A percentile compares a stretch with the other conserved stretches of the same genome.
Evolutionary conservation across 1,140 invertebrate species (phyloP).

Genomic region (Ceratitis capitata): DNA sequence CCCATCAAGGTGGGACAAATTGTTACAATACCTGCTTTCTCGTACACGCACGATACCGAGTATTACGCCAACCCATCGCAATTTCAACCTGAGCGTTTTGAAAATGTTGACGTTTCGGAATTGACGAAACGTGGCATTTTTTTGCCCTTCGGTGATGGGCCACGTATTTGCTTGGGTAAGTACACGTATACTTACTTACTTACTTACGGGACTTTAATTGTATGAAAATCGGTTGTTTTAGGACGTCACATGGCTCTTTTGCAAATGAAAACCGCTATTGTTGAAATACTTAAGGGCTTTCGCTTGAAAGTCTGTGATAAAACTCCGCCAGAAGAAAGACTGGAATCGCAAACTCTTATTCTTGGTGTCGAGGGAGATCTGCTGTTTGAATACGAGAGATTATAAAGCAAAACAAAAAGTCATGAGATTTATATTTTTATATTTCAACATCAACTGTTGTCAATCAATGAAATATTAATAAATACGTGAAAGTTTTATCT

Average conservation of each 20-base stretch:
- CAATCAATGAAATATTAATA: too few relatives aligned
- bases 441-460: too few relatives aligned
- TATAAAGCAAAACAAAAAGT: background rate
- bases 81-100: slow-evolving; percentile 77
- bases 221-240: too few relatives aligned
- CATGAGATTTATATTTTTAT: too few relatives aligned
- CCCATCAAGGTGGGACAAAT: slow-evolving; percentile 66
- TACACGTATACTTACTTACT: background rate
- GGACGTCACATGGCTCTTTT: background rate
- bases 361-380: slow-evolving; percentile 27
- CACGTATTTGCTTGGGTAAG: slow-evolving; percentile 58
- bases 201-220: background rate
- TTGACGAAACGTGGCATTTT: slow-evolving; percentile 50
- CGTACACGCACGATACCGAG: slow-evolving; percentile 71
- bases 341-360: slow-evolving; percentile 1
- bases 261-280: slow-evolving; percentile 8
- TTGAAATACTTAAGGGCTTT: slow-evolving; percentile 9
- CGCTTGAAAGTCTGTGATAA: background rate
- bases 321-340: background rate
- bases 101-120: slow-evolving; percentile 51
- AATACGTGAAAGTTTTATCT: too few relatives aligned
- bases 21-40: slow-evolving; percentile 69
- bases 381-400: background rate
- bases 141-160: slow-evolving; percentile 60
- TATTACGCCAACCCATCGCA: slow-evolving; percentile 75